These are phyloP conservation scores for Craterocephalus amniculus DNA, from an alignment of 2,797 vertebrate species.

Conservation along the genomic window DNA sequence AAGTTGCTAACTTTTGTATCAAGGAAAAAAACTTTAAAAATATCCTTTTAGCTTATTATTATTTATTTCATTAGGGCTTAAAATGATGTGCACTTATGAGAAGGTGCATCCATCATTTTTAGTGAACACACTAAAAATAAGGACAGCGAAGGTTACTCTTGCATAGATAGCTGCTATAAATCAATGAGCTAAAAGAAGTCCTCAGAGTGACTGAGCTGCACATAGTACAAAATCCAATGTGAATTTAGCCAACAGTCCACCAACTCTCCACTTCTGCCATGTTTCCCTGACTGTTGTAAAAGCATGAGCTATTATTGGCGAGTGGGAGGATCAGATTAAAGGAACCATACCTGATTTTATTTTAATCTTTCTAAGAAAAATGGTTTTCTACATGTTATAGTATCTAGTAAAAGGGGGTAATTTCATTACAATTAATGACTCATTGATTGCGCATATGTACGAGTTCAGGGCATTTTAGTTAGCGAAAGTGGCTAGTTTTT, in stretches of 20 bases:
- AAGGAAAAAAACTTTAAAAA: not conserved
- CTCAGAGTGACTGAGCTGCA: constrained; percentile 42
- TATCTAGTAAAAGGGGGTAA: no score
- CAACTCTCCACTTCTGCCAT: constrained; percentile 44
- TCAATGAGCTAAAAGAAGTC: constrained; percentile 47
- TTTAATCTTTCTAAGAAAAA: no score
- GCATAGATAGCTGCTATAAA: constrained; percentile 32
- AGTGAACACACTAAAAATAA: constrained; percentile 25
- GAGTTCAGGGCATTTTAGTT: no score
- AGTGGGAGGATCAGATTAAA: constrained; percentile 53
- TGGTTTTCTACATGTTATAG: no score
- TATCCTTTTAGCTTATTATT: not conserved
- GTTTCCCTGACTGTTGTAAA: constrained; percentile 41
- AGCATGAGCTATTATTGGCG: constrained; percentile 61
- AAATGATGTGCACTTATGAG: not conserved
- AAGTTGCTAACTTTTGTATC: not conserved
- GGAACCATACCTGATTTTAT: no score
- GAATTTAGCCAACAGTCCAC: constrained; percentile 48
- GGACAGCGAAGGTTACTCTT: constrained; percentile 29
- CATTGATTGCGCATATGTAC: no score
- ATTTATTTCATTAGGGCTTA: not conserved
- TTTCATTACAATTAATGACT: no score
- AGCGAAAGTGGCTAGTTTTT: no score
- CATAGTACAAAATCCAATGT: constrained; percentile 50
- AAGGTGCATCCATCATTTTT: not conserved